phyloP scores from a whole-genome alignment of 2,888 invertebrate genomes.

The Eurytoma adleriae region DNA sequence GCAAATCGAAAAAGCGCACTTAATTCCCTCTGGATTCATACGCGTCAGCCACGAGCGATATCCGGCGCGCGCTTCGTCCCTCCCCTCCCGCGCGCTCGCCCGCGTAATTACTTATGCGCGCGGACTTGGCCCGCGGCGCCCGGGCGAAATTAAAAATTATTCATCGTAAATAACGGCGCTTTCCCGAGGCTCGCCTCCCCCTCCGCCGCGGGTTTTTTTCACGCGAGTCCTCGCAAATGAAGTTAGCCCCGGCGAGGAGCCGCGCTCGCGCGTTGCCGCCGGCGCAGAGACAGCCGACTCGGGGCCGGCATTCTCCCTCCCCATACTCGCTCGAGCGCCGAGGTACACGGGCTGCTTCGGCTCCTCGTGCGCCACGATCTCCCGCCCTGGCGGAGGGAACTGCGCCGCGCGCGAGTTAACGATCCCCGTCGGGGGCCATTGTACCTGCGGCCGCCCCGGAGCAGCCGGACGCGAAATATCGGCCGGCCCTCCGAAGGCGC shows the following conservation, averaged over 20 bases:
- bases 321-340: not conserved
- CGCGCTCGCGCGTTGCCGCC: conserved; percentile 20
- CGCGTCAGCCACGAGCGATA: conserved; percentile 17
- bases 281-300: conserved; percentile 44
- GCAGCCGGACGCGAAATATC: not conserved
- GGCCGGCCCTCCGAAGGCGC: not conserved
- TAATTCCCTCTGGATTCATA: conserved; percentile 37
- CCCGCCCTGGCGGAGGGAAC: not conserved
- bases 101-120: conserved; percentile 33
- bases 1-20: conserved; percentile 37
- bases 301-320: conserved; percentile 36
- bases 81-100: not conserved
- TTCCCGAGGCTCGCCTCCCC: conserved; percentile 18
- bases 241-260: conserved; percentile 41
- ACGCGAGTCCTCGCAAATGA: conserved; percentile 32
- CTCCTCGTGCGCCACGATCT: conserved; percentile 38
- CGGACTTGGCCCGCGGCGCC: conserved; percentile 7
- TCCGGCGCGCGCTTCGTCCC: not conserved
- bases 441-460: not conserved
- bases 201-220: conserved; percentile 5
- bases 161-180: conserved; percentile 44
- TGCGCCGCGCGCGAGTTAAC: conserved; percentile 55
- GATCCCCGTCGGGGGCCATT: conserved; percentile 58
- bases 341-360: conserved; percentile 36
- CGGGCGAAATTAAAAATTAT: conserved; percentile 49